Evolutionary conservation across 2,113 vertebrate genomes (phyloP), one percentile per base, ranked within the genome.

Genomic region (Epinephelus lanceolatus): DNA sequence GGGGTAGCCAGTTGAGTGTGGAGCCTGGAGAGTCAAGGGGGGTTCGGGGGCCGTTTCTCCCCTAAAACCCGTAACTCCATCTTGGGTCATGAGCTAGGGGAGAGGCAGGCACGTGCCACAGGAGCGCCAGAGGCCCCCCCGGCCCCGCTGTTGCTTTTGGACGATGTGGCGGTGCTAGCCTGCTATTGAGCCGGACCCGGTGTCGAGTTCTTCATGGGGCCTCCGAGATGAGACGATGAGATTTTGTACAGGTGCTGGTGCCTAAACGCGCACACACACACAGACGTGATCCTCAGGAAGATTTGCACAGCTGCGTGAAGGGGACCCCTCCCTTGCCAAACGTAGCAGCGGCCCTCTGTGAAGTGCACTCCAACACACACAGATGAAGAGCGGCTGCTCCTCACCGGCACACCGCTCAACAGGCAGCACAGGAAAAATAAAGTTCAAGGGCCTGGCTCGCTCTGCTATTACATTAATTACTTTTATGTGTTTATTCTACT

Each of bases 251-350:
- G 89, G 89, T 92, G 90, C 85, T 11, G 66, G 66, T 77, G 63
- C 83, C 65, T 67, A 57, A 66, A 76, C 0, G 8, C 45, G 81
- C n/a, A 7, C 25, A 9, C 14, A 17, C 57, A 60, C 55, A 78
- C 67, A 71, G 27, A 69, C 72, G 19, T 51, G 79, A 84, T 89
- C 76, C 79, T 56, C 63, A 33, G 71, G 83, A 86, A 94, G 92
- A 91, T 94, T 95, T 95, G 90, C 91, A 94, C 94, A 94, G 94
- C 93, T 95, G 94, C 83, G 71, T 80, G 87, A 80, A 84, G 76
- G 78, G 60, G 83, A 86, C 80, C 85, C 86, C 90, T 88, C 91
- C 91, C 79, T 87, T 72, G 76, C 74, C 79, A 78, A 87, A 84
- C 40, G 47, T 65, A 80, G 78, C 84, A n/a, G 79, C 81, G 60